Evolutionary conservation across 2,888 invertebrate species (phyloP).

Genomic region (Callinectes sapidus): DNA sequence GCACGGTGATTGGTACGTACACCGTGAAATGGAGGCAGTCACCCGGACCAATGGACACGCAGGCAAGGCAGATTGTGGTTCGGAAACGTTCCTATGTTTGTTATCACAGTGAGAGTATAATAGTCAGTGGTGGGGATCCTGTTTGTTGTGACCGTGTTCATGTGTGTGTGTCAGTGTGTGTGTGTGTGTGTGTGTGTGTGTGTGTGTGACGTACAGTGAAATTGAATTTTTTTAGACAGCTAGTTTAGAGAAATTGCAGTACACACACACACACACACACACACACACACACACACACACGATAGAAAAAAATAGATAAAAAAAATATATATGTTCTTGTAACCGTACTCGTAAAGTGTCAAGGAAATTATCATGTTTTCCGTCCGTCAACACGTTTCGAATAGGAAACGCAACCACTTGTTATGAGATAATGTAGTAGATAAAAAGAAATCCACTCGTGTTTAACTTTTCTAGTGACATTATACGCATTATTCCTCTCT

Average conservation of each 20-base stretch:
- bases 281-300: too few relatives aligned
- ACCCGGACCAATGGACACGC: background rate
- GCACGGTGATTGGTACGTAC: background rate
- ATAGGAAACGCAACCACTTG: background rate
- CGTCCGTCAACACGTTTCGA: background rate
- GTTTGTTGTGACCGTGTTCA: background rate
- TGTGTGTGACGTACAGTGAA: background rate
- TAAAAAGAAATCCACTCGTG: background rate
- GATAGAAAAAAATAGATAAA: background rate
- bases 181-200: constrained; percentile 31
- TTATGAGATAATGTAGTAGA: background rate
- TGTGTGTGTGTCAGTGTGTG: constrained; percentile 22
- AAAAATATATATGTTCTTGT: too few relatives aligned
- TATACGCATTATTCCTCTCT: too few relatives aligned
- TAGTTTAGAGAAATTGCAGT: background rate
- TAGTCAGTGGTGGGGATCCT: background rate
- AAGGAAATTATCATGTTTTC: background rate
- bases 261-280: background rate
- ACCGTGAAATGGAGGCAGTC: background rate
- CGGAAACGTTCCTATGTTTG: background rate
- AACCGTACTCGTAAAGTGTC: too few relatives aligned
- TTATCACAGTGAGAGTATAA: background rate
- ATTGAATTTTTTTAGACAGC: background rate
- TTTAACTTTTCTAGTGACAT: background rate
- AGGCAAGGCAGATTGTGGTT: background rate